A percentile compares a stretch with the other conserved stretches of the same genome.
Evolutionary conservation across 1,140 invertebrate species (phyloP).

Genomic region (Phenacoccus solenopsis): DNA sequence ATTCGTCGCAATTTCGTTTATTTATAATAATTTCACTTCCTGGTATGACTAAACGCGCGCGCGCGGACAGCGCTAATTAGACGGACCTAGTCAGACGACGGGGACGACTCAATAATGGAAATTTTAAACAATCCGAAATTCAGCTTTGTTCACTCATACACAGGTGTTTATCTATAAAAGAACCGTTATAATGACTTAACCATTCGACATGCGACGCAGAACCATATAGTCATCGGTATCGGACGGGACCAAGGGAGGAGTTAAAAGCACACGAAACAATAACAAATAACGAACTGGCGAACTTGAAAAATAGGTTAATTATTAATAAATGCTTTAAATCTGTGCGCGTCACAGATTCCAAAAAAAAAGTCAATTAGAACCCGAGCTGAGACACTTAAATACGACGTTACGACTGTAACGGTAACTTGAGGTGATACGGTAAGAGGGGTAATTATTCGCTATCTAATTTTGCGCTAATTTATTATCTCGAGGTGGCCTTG

Average conservation of each 20-base stretch:
- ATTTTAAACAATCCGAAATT: neutral
- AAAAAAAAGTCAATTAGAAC: neutral
- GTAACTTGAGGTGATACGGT: neutral
- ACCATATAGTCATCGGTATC: too few species aligned
- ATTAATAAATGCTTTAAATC: neutral
- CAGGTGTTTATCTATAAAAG: neutral
- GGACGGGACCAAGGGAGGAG: too few species aligned
- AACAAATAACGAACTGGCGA: neutral
- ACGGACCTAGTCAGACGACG: neutral
- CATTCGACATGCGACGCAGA: neutral
- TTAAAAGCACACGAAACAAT: neutral
- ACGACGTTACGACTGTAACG: neutral
- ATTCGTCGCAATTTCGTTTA: neutral
- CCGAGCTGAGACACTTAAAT: neutral
- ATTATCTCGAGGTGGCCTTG: neutral
- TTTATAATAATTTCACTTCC: neutral
- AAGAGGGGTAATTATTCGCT: neutral
- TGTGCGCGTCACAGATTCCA: neutral
- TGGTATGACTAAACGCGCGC: neutral
- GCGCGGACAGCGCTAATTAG: neutral
- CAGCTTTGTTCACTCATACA: neutral
- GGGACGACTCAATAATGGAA: neutral
- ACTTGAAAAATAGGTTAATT: constrained; percentile 3
- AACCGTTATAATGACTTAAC: neutral
- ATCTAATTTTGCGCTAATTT: neutral